Percentiles rank a stretch among this genome's conserved stretches.
Conservation (phyloP, 1,140 invertebrate species). For the Drosophila nebulosa region DNA sequence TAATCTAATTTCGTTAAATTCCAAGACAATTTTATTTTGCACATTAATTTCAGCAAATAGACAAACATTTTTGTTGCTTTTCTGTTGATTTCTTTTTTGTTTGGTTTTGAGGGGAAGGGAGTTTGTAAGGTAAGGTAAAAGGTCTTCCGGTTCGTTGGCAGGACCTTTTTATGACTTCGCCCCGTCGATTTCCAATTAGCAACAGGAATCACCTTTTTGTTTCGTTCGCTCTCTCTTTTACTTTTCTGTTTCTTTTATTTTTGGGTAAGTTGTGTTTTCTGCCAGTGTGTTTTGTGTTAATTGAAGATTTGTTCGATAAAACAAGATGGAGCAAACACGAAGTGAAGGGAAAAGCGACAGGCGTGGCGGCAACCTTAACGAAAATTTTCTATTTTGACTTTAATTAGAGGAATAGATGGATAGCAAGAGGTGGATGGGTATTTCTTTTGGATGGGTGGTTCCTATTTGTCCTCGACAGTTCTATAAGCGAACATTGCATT, state of each 20-base stretch:
- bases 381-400: conserved; percentile 4
- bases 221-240: conserved; percentile 5
- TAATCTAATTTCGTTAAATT: conserved; percentile 11
- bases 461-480: conserved; percentile 30
- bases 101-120: not conserved
- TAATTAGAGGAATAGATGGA: not conserved
- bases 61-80: conserved; percentile 42
- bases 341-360: not conserved
- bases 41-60: conserved; percentile 49
- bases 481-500: conserved; percentile 64
- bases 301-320: conserved; percentile 63
- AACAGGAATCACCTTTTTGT: conserved; percentile 72
- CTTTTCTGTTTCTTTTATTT: conserved; percentile 2
- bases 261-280: not conserved
- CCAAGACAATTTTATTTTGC: conserved; percentile 16
- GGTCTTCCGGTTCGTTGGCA: not conserved
- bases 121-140: not conserved
- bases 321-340: not conserved
- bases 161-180: conserved; percentile 5
- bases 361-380: not conserved
- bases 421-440: not conserved
- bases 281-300: conserved; percentile 52
- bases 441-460: not conserved
- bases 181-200: conserved; percentile 74
- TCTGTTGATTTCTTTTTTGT: conserved; percentile 15